phyloP scores from a whole-genome alignment of 2,797 vertebrate genomes.

The Myotis myotis region DNA sequence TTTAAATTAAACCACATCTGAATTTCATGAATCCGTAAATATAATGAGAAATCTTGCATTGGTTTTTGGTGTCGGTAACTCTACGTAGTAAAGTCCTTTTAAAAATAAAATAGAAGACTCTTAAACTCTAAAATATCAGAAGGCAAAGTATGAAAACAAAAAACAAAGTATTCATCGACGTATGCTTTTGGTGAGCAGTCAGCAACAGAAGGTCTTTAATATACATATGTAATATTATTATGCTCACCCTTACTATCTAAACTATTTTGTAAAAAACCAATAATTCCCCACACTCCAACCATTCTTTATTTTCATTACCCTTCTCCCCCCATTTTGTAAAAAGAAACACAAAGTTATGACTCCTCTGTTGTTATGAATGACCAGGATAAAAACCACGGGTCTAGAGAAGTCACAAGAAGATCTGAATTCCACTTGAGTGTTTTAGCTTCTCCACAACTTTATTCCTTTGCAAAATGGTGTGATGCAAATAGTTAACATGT shows the following conservation, averaged over 20 bases:
- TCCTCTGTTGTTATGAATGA: not conserved
- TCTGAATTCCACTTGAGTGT: not conserved
- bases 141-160: not conserved
- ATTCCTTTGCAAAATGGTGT: conserved; percentile 1
- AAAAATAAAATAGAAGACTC: not conserved
- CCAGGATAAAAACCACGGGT: not conserved
- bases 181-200: not conserved
- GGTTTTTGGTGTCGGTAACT: not conserved
- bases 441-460: not conserved
- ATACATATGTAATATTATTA: not conserved
- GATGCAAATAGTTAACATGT: not conserved
- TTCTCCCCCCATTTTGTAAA: not conserved
- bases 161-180: not conserved
- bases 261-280: not conserved
- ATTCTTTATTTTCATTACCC: not conserved
- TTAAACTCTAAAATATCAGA: not conserved
- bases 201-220: not conserved
- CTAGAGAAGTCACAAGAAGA: not conserved
- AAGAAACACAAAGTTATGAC: not conserved
- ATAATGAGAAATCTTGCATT: not conserved
- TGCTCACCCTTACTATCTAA: not conserved
- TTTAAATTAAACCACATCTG: conserved; percentile 8
- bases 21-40: not conserved
- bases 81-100: not conserved
- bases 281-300: not conserved